Percentiles rank a stretch among this genome's conserved stretches.
These are phyloP conservation scores for Ochotona curzoniae DNA, from an alignment of 2,113 vertebrate species.

Conservation along the genomic window DNA sequence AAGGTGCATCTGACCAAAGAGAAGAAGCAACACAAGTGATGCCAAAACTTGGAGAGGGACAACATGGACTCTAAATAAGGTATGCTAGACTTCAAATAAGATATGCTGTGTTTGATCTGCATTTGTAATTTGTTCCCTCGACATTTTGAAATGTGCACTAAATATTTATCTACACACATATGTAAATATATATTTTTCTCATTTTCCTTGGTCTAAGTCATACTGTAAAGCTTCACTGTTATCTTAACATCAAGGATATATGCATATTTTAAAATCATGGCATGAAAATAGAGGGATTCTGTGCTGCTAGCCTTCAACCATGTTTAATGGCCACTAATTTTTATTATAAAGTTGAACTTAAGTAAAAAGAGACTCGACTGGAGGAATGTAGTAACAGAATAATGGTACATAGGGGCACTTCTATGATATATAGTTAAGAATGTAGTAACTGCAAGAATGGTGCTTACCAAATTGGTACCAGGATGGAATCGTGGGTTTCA, in stretches of 20 bases:
- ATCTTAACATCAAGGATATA: conserved; percentile 9
- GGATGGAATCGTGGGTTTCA: conserved; percentile 88
- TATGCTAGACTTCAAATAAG: neutral
- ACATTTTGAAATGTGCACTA: neutral
- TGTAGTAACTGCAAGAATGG: conserved; percentile 30
- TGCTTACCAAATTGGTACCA: conserved; percentile 95
- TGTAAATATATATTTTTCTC: conserved; percentile 3
- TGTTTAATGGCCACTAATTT: neutral
- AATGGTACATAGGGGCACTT: neutral
- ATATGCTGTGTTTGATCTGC: neutral
- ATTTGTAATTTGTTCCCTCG: conserved; percentile 13
- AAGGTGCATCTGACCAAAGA: conserved; percentile 89
- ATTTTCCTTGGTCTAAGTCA: conserved; percentile 13
- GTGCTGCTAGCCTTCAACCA: conserved; percentile 21
- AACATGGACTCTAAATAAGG: neutral
- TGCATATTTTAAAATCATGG: conserved; percentile 31
- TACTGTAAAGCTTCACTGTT: neutral
- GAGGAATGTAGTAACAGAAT: neutral
- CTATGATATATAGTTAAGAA: neutral
- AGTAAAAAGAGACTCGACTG: neutral
- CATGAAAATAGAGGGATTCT: conserved; percentile 22
- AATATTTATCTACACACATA: neutral
- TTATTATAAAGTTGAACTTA: conserved; percentile 33
- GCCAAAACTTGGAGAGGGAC: neutral
- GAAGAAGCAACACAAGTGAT: neutral